Base-by-base conservation (phyloP, 2,113 vertebrate genomes). In the Cebus imitator region DNA sequence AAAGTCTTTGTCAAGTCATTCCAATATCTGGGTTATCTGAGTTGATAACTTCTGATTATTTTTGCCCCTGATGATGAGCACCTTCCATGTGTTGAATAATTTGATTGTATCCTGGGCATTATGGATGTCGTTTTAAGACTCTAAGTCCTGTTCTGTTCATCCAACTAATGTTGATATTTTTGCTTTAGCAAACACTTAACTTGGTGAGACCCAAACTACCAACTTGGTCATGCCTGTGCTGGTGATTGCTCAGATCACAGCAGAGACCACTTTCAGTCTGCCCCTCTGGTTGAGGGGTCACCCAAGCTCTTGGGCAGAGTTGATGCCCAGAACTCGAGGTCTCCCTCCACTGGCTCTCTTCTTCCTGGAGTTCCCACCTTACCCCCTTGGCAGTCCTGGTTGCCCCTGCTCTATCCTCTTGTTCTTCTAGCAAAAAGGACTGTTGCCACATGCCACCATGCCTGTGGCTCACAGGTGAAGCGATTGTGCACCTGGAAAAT, bases 151-250 rank as follows among this genome's bases (percentile, higher is more conserved):
- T 43, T 16, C 2, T 23, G 0, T 30, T 37, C 80, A 48, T 45
- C 52, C 66, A 4, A 4, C 52, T 13, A 16, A 11, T 17, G 50
- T 10, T 37, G 70, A 30, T 27, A 1, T 6, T 20, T 37, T 32
- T 37, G 35, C 81, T 64, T 23, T 11, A 8, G 68, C 52, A 1
- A 20, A 48, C 40, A 7, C 6, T 48, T n/a, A 8, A 13, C 66
- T 1, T 11, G 20, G 32, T 32, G 17, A 50, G 90, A 11, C 27
- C 18, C 8, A 30, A 35, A 64, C 52, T 21, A 10, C 52, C 40
- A 4, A 12, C 5, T 1, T 37, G 8, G 40, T 21, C 23, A 1
- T 2, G 50, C 32, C 70, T 58, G 11, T 21, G 1, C 14, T 27
- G 11, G 23, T 9, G 25, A 68, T 6, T 43, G 21, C 45, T 12